These are phyloP conservation scores for Sphecodes monilicornis DNA, from an alignment of 2,888 invertebrate species.

Conservation along the genomic window DNA sequence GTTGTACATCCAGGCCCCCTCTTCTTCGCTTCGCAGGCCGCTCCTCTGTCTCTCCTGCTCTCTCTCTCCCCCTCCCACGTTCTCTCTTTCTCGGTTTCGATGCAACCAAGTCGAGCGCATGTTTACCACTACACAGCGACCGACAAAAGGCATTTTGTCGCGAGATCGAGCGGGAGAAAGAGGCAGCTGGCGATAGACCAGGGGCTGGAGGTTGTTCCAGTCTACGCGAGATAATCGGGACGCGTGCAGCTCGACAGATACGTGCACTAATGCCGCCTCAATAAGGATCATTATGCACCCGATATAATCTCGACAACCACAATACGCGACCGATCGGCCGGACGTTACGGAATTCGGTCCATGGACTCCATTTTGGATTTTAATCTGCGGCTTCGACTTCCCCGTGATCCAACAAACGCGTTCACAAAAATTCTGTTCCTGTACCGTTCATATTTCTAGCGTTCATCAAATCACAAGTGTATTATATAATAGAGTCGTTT, in stretches of 20 bases:
- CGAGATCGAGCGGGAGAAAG: constrained; percentile 22
- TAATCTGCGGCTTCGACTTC: background rate
- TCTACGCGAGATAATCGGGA: constrained; percentile 63
- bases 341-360: constrained; percentile 4
- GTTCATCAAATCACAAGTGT: too few relatives aligned
- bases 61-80: background rate
- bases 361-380: background rate
- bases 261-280: constrained; percentile 62
- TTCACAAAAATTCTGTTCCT: background rate
- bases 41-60: background rate
- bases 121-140: constrained; percentile 53
- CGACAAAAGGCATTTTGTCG: constrained; percentile 69
- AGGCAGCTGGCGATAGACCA: constrained; percentile 5
- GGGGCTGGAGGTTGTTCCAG: constrained; percentile 28
- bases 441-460: too few relatives aligned
- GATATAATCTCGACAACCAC: constrained; percentile 50
- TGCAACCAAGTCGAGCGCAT: constrained; percentile 53
- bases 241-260: constrained; percentile 68
- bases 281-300: constrained; percentile 62
- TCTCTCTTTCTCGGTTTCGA: constrained; percentile 33
- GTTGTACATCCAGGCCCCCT: constrained; percentile 61
- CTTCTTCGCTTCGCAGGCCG: constrained; percentile 3
- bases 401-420: background rate
- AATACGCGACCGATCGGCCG: constrained; percentile 8
- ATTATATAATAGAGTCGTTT: too few relatives aligned